A percentile compares a stretch with the other conserved stretches of the same genome.
Evolutionary conservation across 2,888 invertebrate genomes (phyloP).

Genomic region (Macrosiphum euphorbiae): DNA sequence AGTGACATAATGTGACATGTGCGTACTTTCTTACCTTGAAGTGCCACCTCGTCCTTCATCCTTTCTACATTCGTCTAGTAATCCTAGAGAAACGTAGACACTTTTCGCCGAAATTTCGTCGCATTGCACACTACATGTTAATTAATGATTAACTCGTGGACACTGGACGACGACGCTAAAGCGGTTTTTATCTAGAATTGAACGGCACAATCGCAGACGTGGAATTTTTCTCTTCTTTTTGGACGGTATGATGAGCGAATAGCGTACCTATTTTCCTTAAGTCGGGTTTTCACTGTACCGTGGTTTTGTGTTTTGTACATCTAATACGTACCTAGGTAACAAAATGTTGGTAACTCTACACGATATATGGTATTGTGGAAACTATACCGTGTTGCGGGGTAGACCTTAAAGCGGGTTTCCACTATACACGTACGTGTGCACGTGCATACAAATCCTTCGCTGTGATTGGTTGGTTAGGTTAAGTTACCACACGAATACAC

Average conservation of each 20-base stretch:
- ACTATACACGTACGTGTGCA: too few relatives aligned
- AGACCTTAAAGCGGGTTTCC: too few relatives aligned
- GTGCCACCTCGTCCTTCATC: not conserved
- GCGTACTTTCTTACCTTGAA: not conserved
- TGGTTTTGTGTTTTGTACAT: not conserved
- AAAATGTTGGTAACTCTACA: not conserved
- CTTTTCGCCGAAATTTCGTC: not conserved
- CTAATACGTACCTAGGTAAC: not conserved
- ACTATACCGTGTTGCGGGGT: too few relatives aligned
- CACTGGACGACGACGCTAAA: not conserved
- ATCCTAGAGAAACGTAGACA: not conserved
- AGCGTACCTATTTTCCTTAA: not conserved
- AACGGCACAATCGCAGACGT: not conserved
- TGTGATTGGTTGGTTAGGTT: too few relatives aligned
- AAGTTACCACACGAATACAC: too few relatives aligned
- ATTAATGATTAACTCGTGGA: not conserved
- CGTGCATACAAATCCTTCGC: too few relatives aligned
- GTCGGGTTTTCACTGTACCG: not conserved
- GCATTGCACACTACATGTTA: not conserved
- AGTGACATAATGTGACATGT: not conserved
- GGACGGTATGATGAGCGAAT: not conserved
- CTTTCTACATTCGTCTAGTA: not conserved
- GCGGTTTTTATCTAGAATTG: not conserved
- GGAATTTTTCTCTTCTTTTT: not conserved
- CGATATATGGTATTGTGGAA: too few relatives aligned